Percentiles rank a stretch among this genome's conserved stretches.
Evolutionary conservation across 2,797 vertebrate species (phyloP).

Genomic region (Neostethus bicornis): DNA sequence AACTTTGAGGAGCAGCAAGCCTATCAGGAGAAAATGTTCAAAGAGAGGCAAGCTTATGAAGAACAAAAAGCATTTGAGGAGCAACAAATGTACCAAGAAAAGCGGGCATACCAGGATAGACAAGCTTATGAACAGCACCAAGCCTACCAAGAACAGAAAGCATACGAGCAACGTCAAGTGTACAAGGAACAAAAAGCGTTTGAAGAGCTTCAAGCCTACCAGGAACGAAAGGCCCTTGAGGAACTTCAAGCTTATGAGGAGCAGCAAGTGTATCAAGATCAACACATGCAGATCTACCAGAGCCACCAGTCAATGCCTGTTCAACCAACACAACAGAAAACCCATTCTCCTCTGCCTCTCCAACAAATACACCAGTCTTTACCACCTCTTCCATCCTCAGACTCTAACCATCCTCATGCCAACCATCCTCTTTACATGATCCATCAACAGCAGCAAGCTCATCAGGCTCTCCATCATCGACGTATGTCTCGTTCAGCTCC

Average conservation of each 20-base stretch:
- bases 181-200: constrained; percentile 66
- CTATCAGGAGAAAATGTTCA: constrained; percentile 66
- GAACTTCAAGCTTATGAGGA: constrained; percentile 62
- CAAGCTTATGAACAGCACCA: constrained; percentile 63
- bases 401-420: constrained; percentile 55
- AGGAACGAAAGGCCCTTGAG: constrained; percentile 71
- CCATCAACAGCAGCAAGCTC: constrained; percentile 68
- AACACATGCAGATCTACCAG: constrained; percentile 73
- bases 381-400: constrained; percentile 75
- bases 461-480: constrained; percentile 58
- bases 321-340: constrained; percentile 73
- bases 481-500: constrained; percentile 72
- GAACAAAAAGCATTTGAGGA: constrained; percentile 69
- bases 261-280: constrained; percentile 57
- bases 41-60: constrained; percentile 73
- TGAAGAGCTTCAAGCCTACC: constrained; percentile 61
- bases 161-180: constrained; percentile 46
- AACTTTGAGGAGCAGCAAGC: constrained; percentile 72
- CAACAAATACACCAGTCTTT: constrained; percentile 81
- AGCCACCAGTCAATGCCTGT: constrained; percentile 81
- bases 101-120: constrained; percentile 61
- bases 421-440: constrained; percentile 73
- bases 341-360: constrained; percentile 66
- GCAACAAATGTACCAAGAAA: constrained; percentile 71
- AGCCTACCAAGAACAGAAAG: constrained; percentile 65